Evolutionary conservation across 2,113 vertebrate species (phyloP).

Genomic region (Todiramphus saurophagus): DNA sequence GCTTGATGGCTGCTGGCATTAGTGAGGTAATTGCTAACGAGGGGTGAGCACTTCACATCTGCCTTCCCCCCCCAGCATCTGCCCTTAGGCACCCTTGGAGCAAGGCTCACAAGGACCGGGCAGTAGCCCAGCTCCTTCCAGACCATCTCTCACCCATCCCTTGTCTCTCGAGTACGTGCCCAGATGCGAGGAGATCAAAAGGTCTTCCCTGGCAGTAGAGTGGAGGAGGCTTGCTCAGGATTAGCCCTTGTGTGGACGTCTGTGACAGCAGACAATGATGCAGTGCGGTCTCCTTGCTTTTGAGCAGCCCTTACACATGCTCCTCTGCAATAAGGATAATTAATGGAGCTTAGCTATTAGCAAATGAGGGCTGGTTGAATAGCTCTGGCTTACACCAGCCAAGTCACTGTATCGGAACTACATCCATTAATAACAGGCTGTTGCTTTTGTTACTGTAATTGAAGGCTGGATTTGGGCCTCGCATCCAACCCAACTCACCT

Average conservation of each 20-base stretch:
- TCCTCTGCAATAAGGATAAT: neutral
- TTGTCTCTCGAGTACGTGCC: neutral
- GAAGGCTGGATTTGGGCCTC: neutral
- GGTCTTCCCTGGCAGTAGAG: neutral
- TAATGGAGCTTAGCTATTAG: neutral
- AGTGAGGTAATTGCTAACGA: neutral
- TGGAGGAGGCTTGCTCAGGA: neutral
- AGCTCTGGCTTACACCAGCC: neutral
- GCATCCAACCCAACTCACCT: neutral
- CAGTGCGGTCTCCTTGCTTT: neutral
- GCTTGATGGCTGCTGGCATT: neutral
- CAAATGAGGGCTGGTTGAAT: neutral
- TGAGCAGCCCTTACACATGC: neutral
- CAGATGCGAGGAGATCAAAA: neutral
- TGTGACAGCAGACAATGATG: neutral
- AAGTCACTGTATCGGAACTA: neutral
- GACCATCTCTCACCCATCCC: neutral
- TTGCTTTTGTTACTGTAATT: neutral
- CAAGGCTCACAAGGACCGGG: neutral
- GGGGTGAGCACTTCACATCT: neutral
- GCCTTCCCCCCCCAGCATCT: neutral
- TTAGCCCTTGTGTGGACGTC: neutral
- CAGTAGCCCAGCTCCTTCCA: neutral
- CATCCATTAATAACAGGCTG: neutral
- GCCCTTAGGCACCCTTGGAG: neutral